Percentiles rank a stretch among this genome's conserved stretches.
phyloP scores from a whole-genome alignment of 2,888 invertebrate genomes.

The Scelioninae gen. 1 region DNA sequence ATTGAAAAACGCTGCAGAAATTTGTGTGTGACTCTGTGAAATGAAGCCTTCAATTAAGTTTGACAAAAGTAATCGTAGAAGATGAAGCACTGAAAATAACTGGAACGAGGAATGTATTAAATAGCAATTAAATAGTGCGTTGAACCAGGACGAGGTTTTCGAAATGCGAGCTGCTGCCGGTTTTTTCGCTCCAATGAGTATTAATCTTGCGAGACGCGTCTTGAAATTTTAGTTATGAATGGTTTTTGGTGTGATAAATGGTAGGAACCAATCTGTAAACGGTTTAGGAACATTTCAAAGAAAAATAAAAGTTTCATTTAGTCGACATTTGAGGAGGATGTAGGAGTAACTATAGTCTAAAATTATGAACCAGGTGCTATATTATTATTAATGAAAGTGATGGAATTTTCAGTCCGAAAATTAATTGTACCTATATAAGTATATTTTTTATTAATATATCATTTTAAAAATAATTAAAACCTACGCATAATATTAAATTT shows the following conservation, averaged over 20 bases:
- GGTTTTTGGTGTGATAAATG: slow-evolving; percentile 39
- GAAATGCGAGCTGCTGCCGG: slow-evolving; percentile 3
- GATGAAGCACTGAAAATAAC: slow-evolving; percentile 52
- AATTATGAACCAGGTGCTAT: no score
- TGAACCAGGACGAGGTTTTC: slow-evolving; percentile 33
- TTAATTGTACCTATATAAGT: no score
- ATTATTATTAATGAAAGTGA: no score
- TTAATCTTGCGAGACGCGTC: no score
- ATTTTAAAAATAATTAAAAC: no score
- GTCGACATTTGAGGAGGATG: no score
- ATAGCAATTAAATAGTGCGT: slow-evolving; percentile 56
- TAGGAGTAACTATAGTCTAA: no score
- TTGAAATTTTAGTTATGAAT: slow-evolving; percentile 53
- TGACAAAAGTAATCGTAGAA: slow-evolving; percentile 62
- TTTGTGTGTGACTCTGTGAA: slow-evolving; percentile 46
- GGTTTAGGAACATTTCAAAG: slow-evolving; percentile 6
- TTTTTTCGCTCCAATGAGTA: slow-evolving; percentile 39
- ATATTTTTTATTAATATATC: no score
- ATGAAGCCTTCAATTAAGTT: slow-evolving; percentile 66
- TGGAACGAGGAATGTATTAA: slow-evolving; percentile 38
- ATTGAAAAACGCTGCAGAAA: slow-evolving; percentile 60
- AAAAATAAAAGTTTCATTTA: not conserved
- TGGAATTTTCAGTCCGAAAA: no score
- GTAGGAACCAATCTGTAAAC: slow-evolving; percentile 15
- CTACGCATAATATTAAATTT: no score